Evolutionary conservation across 1,140 invertebrate species (phyloP).

Genomic region (Zeugodacus cucurbitae): DNA sequence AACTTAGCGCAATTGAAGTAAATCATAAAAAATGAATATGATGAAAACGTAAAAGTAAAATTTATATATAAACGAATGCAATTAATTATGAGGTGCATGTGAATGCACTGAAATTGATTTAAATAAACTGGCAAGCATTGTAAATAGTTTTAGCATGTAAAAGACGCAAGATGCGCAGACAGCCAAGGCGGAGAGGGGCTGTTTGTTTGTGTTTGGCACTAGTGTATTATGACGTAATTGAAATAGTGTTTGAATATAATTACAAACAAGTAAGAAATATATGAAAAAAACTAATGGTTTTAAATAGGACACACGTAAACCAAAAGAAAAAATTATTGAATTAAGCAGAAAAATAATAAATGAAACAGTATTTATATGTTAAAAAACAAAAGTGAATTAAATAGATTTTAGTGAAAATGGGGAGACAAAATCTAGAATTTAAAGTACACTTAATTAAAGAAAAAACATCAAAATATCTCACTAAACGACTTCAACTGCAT

Average conservation of each 20-base stretch:
- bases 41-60: background rate
- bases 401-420: constrained; percentile 40
- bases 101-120: background rate
- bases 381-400: background rate
- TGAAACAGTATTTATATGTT: constrained; percentile 39
- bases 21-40: background rate
- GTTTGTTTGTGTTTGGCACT: background rate
- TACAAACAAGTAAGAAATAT: background rate
- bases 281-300: background rate
- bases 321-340: background rate
- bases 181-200: background rate
- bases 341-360: constrained; percentile 11
- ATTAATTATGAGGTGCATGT: background rate
- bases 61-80: background rate
- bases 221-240: background rate
- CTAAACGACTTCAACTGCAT: background rate
- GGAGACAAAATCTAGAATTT: constrained; percentile 48
- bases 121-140: constrained; percentile 49
- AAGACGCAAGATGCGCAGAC: constrained; percentile 10
- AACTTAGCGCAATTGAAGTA: constrained; percentile 66
- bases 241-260: background rate
- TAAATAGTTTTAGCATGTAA: constrained; percentile 65
- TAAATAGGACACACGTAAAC: background rate
- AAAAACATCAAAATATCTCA: background rate
- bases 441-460: constrained; percentile 39